A percentile compares a stretch with the other conserved stretches of the same genome.
Evolutionary conservation across 2,888 invertebrate species (phyloP).

Genomic region (Pasiphila rectangulata): DNA sequence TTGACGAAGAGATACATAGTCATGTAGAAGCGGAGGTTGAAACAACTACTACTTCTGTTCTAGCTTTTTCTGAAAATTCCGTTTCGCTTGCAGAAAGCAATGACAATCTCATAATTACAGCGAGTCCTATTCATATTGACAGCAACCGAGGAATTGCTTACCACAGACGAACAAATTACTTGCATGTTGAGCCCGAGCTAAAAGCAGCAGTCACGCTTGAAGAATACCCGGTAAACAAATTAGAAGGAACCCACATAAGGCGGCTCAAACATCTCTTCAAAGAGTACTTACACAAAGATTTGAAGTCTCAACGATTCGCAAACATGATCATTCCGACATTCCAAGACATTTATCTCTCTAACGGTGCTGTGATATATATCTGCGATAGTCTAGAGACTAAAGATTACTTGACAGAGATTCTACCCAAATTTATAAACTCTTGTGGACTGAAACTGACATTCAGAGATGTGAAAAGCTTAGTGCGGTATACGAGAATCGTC

Average conservation of each 20-base stretch:
- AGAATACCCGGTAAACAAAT: constrained; percentile 65
- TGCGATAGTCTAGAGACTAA: constrained; percentile 73
- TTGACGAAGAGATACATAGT: constrained; percentile 4
- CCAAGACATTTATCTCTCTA: constrained; percentile 68
- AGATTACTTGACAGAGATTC: constrained; percentile 61
- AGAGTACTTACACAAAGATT: constrained; percentile 66
- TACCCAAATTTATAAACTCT: constrained; percentile 64
- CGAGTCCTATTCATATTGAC: constrained; percentile 62
- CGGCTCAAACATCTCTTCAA: constrained; percentile 66
- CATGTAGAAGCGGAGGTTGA: constrained; percentile 25
- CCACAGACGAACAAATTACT: constrained; percentile 68
- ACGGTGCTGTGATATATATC: constrained; percentile 70
- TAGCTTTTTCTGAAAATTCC: constrained; percentile 54
- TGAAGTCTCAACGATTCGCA: constrained; percentile 61
- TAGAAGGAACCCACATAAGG: constrained; percentile 67
- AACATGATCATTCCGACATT: constrained; percentile 68
- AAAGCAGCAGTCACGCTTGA: constrained; percentile 68
- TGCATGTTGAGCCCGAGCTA: constrained; percentile 65
- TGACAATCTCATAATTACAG: constrained; percentile 53
- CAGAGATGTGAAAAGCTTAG: constrained; percentile 57
- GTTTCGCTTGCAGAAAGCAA: constrained; percentile 58
- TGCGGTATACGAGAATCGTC: constrained; percentile 66
- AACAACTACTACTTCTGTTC: constrained; percentile 38
- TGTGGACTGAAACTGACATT: constrained; percentile 64
- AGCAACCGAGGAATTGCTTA: constrained; percentile 70